Percentiles rank a stretch among this genome's conserved stretches.
phyloP scores from a whole-genome alignment of 2,888 invertebrate species.

The Nomada goodeniana region DNA sequence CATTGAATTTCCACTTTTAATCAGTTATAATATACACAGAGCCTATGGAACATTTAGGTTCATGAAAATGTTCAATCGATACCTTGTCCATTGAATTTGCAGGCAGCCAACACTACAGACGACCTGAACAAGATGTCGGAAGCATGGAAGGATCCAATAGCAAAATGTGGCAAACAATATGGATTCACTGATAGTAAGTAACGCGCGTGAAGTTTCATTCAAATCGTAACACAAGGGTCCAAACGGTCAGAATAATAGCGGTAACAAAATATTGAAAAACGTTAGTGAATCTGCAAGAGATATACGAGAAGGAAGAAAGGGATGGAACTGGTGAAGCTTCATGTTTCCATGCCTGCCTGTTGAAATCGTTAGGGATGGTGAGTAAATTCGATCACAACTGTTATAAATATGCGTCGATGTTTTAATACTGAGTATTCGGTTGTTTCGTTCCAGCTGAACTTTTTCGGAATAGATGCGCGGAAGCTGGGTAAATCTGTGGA shows the following conservation, averaged over 20 bases:
- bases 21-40: no score
- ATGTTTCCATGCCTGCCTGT: slow-evolving; percentile 7
- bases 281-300: not conserved
- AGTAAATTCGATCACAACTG: not conserved
- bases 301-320: slow-evolving; percentile 8
- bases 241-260: not conserved
- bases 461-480: not conserved
- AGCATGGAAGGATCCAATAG: not conserved
- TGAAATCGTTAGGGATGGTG: slow-evolving; percentile 11
- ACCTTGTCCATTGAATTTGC: not conserved
- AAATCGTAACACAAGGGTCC: not conserved
- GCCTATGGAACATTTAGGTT: no score
- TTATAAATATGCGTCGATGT: no score
- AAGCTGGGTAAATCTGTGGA: not conserved
- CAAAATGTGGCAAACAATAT: slow-evolving; percentile 15
- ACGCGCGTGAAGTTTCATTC: not conserved
- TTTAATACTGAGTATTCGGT: not conserved
- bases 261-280: not conserved
- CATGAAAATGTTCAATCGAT: no score
- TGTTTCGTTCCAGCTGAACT: slow-evolving; percentile 17
- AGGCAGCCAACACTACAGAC: slow-evolving; percentile 18
- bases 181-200: slow-evolving; percentile 23
- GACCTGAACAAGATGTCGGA: not conserved
- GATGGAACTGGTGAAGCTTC: not conserved
- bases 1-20: no score